phyloP scores from a whole-genome alignment of 2,113 vertebrate genomes.

The Cryptomyrus ogoouensis region DNA sequence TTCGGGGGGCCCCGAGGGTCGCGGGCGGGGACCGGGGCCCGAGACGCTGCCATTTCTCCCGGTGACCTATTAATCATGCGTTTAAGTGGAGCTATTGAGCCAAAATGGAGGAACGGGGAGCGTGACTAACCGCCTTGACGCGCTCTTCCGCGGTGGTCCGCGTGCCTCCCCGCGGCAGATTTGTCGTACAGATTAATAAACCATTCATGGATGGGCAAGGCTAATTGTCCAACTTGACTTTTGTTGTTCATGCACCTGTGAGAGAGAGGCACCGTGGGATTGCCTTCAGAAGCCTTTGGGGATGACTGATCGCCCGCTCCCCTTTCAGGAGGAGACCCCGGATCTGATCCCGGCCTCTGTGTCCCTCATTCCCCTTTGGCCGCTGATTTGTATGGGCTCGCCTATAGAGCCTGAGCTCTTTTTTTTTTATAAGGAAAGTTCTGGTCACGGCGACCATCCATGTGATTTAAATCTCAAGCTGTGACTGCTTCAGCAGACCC shows the following conservation, averaged over 20 bases:
- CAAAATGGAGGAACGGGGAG: conserved; percentile 77
- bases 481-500: background rate
- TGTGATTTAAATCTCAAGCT: background rate
- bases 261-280: conserved; percentile 59
- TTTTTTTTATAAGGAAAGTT: background rate
- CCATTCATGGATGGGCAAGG: conserved; percentile 67
- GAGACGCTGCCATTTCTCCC: conserved; percentile 63
- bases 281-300: conserved; percentile 50
- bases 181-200: conserved; percentile 81
- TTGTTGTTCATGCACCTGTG: conserved; percentile 64
- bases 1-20: conserved; percentile 21
- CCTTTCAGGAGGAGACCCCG: background rate
- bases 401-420: background rate
- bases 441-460: background rate
- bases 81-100: conserved; percentile 87
- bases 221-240: conserved; percentile 63
- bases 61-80: conserved; percentile 94
- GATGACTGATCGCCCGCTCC: background rate
- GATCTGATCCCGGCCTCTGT: background rate
- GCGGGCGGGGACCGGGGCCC: conserved; percentile 17
- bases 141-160: conserved; percentile 75
- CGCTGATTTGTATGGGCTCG: background rate
- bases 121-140: conserved; percentile 86
- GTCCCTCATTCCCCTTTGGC: background rate
- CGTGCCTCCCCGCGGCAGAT: conserved; percentile 56